These are phyloP conservation scores for Sturnira hondurensis DNA, from an alignment of 2,113 vertebrate species.

Conservation along the genomic window DNA sequence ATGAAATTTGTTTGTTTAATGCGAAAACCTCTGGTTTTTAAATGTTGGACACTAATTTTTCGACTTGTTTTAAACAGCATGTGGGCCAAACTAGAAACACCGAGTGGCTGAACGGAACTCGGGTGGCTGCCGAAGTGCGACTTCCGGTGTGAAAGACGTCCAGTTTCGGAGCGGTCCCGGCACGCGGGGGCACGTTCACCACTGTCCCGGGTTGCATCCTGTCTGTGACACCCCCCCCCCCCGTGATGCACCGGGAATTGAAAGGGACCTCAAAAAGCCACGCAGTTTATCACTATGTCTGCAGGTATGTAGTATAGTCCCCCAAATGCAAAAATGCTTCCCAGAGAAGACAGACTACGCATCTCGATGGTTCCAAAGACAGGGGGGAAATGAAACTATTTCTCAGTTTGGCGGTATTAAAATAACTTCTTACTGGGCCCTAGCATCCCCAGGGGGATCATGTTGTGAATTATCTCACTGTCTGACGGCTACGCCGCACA, in stretches of 20 bases:
- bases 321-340: neutral
- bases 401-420: neutral
- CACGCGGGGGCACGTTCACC: neutral
- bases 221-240: neutral
- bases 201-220: neutral
- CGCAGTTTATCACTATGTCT: too few relatives aligned
- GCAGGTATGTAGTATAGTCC: neutral
- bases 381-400: neutral
- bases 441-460: neutral
- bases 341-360: neutral
- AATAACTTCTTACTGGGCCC: neutral
- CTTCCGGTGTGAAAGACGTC: neutral
- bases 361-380: neutral
- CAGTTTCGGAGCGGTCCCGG: neutral
- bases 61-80: neutral
- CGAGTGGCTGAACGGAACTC: neutral
- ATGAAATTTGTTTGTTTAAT: neutral
- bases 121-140: neutral
- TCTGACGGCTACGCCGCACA: neutral
- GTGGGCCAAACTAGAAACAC: neutral
- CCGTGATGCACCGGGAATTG: neutral
- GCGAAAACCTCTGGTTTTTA: neutral
- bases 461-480: neutral
- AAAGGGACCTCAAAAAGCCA: neutral
- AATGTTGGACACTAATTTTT: neutral